phyloP scores from a whole-genome alignment of 2,888 invertebrate genomes.

The Galerucella nymphaeae region DNA sequence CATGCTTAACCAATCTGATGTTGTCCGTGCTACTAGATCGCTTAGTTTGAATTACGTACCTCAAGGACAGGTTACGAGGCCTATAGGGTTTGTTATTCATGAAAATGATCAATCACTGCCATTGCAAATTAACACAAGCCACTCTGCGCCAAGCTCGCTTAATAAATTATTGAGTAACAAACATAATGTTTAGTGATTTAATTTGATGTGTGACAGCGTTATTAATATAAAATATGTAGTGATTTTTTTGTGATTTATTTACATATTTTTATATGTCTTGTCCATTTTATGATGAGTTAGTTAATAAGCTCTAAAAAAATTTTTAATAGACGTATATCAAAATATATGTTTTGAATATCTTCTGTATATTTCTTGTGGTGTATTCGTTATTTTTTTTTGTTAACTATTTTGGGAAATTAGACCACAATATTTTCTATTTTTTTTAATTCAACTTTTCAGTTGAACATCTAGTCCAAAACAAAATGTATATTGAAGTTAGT shows the following conservation, averaged over 20 bases:
- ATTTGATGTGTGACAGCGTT: conserved; percentile 2
- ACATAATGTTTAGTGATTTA: conserved; percentile 20
- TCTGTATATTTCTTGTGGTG: no score
- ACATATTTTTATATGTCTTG: not conserved
- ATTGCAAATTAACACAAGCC: conserved; percentile 36
- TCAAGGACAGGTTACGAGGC: conserved; percentile 35
- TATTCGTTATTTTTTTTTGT: no score
- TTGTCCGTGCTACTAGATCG: conserved; percentile 37
- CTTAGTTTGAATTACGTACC: conserved; percentile 41
- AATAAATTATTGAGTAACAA: conserved; percentile 22
- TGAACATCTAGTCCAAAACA: no score
- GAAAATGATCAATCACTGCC: conserved; percentile 26
- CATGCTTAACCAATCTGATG: conserved; percentile 38
- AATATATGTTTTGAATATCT: not conserved
- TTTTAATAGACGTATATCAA: not conserved
- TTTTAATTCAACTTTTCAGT: no score
- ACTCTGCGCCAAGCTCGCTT: conserved; percentile 41
- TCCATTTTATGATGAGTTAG: not conserved
- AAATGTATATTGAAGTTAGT: no score
- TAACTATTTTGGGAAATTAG: no score
- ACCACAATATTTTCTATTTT: no score
- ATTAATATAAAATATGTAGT: not conserved
- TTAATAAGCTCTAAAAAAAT: not conserved
- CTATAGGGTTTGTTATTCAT: conserved; percentile 46
- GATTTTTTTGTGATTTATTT: conserved; percentile 1